A percentile compares a stretch with the other conserved stretches of the same genome.
Conservation (phyloP, 2,888 invertebrate genomes). For the Ophraella communa region DNA sequence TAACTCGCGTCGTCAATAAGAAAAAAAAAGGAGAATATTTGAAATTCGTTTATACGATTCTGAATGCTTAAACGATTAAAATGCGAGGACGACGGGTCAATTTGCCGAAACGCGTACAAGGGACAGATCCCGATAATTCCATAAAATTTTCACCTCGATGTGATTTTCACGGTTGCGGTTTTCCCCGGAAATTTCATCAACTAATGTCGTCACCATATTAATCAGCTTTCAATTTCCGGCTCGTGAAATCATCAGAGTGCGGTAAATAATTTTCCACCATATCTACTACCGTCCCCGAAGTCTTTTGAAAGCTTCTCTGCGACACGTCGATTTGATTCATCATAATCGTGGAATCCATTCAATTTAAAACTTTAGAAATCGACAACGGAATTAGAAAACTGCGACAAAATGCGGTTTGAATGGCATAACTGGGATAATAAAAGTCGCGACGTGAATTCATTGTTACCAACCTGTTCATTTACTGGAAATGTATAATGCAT, state of each 20-base stretch:
- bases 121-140: background rate
- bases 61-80: no score
- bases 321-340: background rate
- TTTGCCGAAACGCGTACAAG: background rate
- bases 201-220: slow-evolving; percentile 16
- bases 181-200: slow-evolving; percentile 12
- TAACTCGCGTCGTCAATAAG: no score
- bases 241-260: background rate
- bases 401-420: background rate
- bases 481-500: no score
- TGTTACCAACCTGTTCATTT: no score
- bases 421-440: no score
- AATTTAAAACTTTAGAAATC: slow-evolving; percentile 2
- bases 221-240: slow-evolving; percentile 15
- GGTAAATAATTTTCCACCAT: slow-evolving; percentile 7
- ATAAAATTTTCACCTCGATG: slow-evolving; percentile 12
- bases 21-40: no score
- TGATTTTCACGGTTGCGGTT: slow-evolving; percentile 14
- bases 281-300: no score
- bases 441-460: no score
- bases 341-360: background rate
- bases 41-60: no score
- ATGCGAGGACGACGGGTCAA: background rate
- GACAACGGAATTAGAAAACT: background rate
- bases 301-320: background rate